Evolutionary conservation across 2,888 invertebrate species (phyloP).

Genomic region (Drosophila flavopinicola): DNA sequence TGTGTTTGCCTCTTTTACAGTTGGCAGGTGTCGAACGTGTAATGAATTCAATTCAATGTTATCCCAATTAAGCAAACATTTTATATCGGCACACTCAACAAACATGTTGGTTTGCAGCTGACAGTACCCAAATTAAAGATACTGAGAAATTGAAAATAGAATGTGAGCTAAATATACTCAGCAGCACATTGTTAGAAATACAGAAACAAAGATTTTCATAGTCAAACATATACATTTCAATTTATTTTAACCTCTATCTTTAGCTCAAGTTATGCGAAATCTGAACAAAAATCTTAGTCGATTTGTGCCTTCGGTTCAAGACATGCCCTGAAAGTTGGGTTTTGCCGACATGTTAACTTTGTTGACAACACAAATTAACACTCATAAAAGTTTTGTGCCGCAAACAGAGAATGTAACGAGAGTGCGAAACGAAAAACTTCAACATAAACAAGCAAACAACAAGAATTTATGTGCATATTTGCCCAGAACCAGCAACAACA

Average conservation of each 20-base stretch:
- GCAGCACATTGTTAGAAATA: background rate
- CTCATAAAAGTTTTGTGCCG: conserved; percentile 68
- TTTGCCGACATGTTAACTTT: conserved; percentile 62
- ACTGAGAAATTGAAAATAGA: background rate
- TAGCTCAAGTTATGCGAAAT: background rate
- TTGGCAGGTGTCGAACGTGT: conserved; percentile 24
- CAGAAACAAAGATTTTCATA: too few relatives aligned
- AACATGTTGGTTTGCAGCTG: conserved; percentile 7
- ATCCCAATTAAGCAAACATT: conserved; percentile 22
- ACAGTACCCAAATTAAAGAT: background rate
- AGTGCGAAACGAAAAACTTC: conserved; percentile 50
- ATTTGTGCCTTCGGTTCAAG: background rate
- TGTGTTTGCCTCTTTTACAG: conserved; percentile 1
- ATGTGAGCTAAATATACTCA: too few relatives aligned
- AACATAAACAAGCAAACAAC: conserved; percentile 53
- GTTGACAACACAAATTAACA: conserved; percentile 77
- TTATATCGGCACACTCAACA: background rate
- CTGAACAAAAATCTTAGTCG: background rate
- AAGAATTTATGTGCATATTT: conserved; percentile 69
- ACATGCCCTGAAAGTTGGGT: conserved; percentile 5
- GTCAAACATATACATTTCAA: too few relatives aligned
- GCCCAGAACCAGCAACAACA: conserved; percentile 14
- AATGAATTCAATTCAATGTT: conserved; percentile 13
- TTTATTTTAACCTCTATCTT: too few relatives aligned
- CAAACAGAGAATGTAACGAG: conserved; percentile 41